A percentile compares a stretch with the other conserved stretches of the same genome.
phyloP scores from a whole-genome alignment of 2,888 invertebrate species.

The Tetrapedia diversipes region DNA sequence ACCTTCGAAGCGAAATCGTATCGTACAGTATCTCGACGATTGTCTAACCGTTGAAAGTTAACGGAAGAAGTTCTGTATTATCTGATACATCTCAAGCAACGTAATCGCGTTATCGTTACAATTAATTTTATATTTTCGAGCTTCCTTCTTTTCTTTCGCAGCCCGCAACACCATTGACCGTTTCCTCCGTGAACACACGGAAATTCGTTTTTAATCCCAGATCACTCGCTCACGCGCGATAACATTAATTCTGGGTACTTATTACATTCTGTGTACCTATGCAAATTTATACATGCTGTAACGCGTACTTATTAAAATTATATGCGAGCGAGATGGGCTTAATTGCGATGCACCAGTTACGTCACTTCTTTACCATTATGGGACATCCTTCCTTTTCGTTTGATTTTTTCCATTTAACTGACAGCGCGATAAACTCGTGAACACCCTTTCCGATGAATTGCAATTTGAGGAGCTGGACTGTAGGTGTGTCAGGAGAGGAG shows the following conservation, averaged over 20 bases:
- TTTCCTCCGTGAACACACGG: background rate
- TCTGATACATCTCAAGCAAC: background rate
- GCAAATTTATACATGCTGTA: conserved; percentile 8
- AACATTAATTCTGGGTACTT: conserved; percentile 12
- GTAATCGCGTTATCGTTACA: background rate
- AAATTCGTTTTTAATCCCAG: conserved; percentile 7
- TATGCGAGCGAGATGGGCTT: conserved; percentile 3
- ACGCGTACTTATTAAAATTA: conserved; percentile 16
- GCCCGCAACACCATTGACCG: background rate
- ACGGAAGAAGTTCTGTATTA: background rate
- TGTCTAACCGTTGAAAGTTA: conserved; percentile 23
- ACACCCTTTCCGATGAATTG: conserved; percentile 15
- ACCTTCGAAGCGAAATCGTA: conserved; percentile 38
- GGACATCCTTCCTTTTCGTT: background rate
- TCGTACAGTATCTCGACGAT: conserved; percentile 31
- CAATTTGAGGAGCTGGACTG: conserved; percentile 14
- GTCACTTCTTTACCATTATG: conserved; percentile 8
- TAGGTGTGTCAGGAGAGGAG: conserved; percentile 14
- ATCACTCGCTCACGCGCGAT: background rate
- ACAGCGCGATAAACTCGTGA: background rate
- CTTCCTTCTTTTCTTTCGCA: background rate
- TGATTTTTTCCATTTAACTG: background rate
- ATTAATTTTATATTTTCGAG: background rate
- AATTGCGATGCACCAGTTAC: background rate
- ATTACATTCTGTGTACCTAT: conserved; percentile 12